phyloP scores from a whole-genome alignment of 2,888 invertebrate genomes.

The Drosophila merina region DNA sequence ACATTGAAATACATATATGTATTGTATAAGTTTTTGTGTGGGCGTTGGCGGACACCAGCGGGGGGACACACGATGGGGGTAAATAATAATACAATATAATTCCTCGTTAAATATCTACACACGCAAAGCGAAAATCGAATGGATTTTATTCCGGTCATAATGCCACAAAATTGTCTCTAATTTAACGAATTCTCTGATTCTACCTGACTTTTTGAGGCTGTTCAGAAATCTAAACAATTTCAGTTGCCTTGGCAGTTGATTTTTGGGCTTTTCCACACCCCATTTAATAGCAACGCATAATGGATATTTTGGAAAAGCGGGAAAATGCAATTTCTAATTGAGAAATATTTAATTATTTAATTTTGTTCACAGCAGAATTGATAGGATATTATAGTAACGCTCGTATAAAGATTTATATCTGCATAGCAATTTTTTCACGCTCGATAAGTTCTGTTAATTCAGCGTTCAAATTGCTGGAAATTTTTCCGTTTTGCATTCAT shows the following conservation, averaged over 20 bases:
- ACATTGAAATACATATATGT: slow-evolving; percentile 71
- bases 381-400: slow-evolving; percentile 20
- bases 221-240: slow-evolving; percentile 8
- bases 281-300: slow-evolving; percentile 21
- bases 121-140: slow-evolving; percentile 51
- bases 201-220: slow-evolving; percentile 7
- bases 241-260: slow-evolving; percentile 39
- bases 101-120: slow-evolving; percentile 45
- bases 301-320: slow-evolving; percentile 3
- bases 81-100: slow-evolving; percentile 33
- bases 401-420: slow-evolving; percentile 16
- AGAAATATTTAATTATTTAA: slow-evolving; percentile 22
- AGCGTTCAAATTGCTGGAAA: slow-evolving; percentile 49
- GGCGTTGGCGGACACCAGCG: slow-evolving; percentile 27
- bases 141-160: slow-evolving; percentile 25
- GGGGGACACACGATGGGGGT: slow-evolving; percentile 16
- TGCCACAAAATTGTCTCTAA: slow-evolving; percentile 39
- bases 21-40: slow-evolving; percentile 20
- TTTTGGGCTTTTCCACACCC: slow-evolving; percentile 24
- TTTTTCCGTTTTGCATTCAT: slow-evolving; percentile 35
- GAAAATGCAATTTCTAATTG: slow-evolving; percentile 2
- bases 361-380: slow-evolving; percentile 31
- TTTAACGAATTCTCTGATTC: slow-evolving; percentile 24
- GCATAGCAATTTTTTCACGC: slow-evolving; percentile 35
- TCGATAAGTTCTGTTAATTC: slow-evolving; percentile 46